These are phyloP conservation scores for Harmothoe impar DNA, from an alignment of 2,888 invertebrate species.

Conservation along the genomic window DNA sequence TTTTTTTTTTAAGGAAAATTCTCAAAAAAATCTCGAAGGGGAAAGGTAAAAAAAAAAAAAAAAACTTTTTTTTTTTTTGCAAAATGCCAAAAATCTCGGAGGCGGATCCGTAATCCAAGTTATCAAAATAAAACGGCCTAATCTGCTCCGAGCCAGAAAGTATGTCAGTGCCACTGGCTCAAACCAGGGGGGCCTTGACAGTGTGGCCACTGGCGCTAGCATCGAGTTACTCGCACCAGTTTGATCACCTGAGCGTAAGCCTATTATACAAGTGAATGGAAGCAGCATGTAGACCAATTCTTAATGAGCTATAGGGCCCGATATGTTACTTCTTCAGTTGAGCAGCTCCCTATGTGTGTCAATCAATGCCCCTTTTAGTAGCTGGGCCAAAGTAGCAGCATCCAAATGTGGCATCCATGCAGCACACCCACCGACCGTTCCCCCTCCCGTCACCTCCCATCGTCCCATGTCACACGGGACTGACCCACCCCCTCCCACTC, in stretches of 20 bases:
- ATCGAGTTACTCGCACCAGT: not conserved
- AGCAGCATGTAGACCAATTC: not conserved
- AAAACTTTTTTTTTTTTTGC: too few relatives aligned
- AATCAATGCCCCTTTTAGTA: too few relatives aligned
- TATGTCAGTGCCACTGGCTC: slow-evolving; percentile 57
- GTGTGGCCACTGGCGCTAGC: not conserved
- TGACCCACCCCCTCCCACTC: slow-evolving; percentile 10
- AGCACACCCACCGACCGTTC: not conserved
- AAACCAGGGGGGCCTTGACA: not conserved
- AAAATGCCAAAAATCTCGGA: too few relatives aligned
- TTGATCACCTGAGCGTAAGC: not conserved
- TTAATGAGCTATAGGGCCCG: not conserved
- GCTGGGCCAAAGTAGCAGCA: not conserved
- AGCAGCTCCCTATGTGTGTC: not conserved
- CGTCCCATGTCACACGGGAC: slow-evolving; percentile 51
- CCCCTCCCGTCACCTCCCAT: slow-evolving; percentile 48
- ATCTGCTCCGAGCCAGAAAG: slow-evolving; percentile 43
- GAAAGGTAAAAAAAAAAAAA: too few relatives aligned
- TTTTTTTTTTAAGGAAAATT: too few relatives aligned
- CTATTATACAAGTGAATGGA: not conserved
- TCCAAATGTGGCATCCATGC: slow-evolving; percentile 15
- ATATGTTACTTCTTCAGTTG: not conserved
- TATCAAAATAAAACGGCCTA: too few relatives aligned
- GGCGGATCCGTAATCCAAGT: too few relatives aligned
- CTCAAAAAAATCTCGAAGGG: too few relatives aligned